A percentile compares a stretch with the other conserved stretches of the same genome.
Evolutionary conservation across 1,140 invertebrate genomes (phyloP).

Genomic region (Habropoda laboriosa): DNA sequence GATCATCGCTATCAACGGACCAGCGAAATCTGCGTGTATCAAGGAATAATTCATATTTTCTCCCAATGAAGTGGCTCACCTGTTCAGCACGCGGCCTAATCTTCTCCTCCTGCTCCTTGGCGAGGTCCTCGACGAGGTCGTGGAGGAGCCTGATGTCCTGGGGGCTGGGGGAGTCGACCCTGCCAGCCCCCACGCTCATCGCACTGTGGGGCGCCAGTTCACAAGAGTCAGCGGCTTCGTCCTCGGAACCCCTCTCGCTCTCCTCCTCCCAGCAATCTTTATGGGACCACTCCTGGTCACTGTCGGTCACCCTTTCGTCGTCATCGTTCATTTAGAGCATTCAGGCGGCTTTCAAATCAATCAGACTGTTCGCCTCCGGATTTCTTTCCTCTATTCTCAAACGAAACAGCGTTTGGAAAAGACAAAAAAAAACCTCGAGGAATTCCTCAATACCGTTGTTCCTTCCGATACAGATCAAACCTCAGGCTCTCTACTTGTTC

Average conservation of each 20-base stretch:
- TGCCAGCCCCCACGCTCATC: slow-evolving; percentile 77
- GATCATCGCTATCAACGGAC: no score
- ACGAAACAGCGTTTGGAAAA: no score
- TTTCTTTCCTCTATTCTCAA: neutral
- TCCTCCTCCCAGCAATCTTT: slow-evolving; percentile 50
- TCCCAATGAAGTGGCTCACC: slow-evolving; percentile 65
- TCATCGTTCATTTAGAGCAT: slow-evolving; percentile 80
- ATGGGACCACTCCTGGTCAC: slow-evolving; percentile 55
- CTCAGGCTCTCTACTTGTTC: neutral
- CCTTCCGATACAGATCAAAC: neutral
- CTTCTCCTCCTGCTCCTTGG: slow-evolving; percentile 77
- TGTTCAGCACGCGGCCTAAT: slow-evolving; percentile 72
- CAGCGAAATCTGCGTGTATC: neutral
- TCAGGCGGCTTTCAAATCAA: slow-evolving; percentile 56
- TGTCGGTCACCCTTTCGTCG: slow-evolving; percentile 69
- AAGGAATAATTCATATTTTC: neutral
- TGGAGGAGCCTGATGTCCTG: slow-evolving; percentile 78
- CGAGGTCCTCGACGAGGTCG: slow-evolving; percentile 78
- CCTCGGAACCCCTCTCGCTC: slow-evolving; percentile 56
- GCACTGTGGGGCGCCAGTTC: slow-evolving; percentile 79
- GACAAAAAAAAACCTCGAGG: no score
- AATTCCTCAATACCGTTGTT: no score
- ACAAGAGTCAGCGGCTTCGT: slow-evolving; percentile 68
- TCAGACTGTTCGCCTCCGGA: slow-evolving; percentile 3
- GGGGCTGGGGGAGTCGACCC: slow-evolving; percentile 78